These are phyloP conservation scores for Staurois parvus DNA, from an alignment of 2,797 vertebrate species.

Conservation along the genomic window DNA sequence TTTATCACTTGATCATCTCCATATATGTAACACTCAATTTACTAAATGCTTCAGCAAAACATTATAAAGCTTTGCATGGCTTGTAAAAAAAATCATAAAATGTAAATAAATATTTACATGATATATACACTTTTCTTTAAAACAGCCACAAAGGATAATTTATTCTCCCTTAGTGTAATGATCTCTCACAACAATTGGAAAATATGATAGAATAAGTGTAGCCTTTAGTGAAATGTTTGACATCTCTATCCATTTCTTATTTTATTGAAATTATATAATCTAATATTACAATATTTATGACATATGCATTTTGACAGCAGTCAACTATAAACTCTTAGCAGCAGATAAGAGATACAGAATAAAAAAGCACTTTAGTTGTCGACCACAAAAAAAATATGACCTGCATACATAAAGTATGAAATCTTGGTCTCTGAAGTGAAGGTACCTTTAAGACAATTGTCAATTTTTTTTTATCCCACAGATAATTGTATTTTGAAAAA, in stretches of 20 bases:
- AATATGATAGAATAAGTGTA: constrained; percentile 10
- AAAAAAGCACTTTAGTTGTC: constrained; percentile 26
- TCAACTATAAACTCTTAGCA: background rate
- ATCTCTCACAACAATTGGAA: background rate
- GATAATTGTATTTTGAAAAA: background rate
- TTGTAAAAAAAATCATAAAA: background rate
- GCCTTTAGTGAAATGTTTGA: background rate
- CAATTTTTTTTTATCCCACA: background rate
- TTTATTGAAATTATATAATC: constrained; percentile 10
- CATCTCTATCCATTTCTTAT: background rate
- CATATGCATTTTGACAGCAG: constrained; percentile 14
- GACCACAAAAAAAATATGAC: background rate
- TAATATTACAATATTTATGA: constrained; percentile 7
- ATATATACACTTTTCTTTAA: background rate
- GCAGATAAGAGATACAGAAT: constrained; percentile 14
- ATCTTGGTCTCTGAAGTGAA: background rate
- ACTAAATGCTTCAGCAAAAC: background rate
- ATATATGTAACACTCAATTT: no score
- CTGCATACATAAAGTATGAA: background rate
- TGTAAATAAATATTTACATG: background rate
- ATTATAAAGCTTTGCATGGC: background rate
- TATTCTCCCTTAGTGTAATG: background rate
- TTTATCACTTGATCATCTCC: no score
- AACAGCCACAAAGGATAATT: background rate
- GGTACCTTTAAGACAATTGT: background rate